Conservation (phyloP, 2,797 vertebrate genomes). For the Gadopsis bispinosus region DNA sequence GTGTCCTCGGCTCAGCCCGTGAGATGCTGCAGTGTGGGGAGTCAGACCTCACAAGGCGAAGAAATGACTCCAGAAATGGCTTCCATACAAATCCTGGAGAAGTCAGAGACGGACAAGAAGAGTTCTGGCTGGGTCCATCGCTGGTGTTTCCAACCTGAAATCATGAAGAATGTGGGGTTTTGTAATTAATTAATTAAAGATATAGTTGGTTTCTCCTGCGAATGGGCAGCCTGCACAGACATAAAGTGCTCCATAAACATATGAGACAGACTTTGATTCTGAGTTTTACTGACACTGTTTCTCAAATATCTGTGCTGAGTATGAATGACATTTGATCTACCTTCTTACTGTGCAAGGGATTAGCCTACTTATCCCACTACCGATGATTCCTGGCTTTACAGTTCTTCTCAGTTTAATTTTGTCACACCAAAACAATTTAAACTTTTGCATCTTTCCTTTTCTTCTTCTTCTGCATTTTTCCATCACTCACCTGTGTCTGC, state of each 20-base stretch:
- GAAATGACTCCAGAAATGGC: conserved; percentile 20
- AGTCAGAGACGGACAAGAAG: conserved; percentile 23
- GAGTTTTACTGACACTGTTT: background rate
- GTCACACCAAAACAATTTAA: background rate
- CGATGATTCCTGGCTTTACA: background rate
- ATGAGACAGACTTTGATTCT: background rate
- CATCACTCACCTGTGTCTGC: conserved; percentile 61
- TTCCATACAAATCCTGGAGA: conserved; percentile 28
- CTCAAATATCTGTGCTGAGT: background rate
- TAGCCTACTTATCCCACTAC: background rate
- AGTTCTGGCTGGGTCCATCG: conserved; percentile 22
- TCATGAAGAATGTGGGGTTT: background rate
- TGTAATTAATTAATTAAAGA: background rate
- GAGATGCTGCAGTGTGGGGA: conserved; percentile 17
- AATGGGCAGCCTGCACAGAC: background rate
- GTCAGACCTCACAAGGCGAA: background rate
- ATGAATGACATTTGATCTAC: background rate
- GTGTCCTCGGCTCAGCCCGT: conserved; percentile 34
- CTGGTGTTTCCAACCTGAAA: conserved; percentile 65
- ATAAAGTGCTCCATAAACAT: background rate
- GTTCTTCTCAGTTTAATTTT: background rate
- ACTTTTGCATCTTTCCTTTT: background rate
- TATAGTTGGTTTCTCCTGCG: background rate
- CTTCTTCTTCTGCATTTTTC: background rate
- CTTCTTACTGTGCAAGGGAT: background rate